Percentiles rank a stretch among this genome's conserved stretches.
Conservation (phyloP, 2,888 invertebrate genomes). For the Nephrotoma guestfalica region DNA sequence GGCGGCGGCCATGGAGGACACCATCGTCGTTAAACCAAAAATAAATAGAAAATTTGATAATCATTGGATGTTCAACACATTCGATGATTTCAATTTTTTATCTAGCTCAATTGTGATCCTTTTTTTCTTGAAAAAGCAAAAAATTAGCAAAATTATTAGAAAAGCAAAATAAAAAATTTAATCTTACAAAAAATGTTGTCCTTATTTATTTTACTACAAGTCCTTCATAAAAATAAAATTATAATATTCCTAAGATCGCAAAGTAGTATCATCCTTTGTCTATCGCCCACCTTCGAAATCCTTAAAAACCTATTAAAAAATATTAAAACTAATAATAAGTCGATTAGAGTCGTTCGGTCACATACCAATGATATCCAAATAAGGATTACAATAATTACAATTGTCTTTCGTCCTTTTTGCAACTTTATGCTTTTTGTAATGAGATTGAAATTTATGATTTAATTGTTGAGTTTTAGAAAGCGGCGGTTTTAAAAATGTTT, state of each 20-base stretch:
- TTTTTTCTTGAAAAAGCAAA: not conserved
- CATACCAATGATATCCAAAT: not conserved
- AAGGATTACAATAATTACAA: not conserved
- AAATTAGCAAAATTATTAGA: not conserved
- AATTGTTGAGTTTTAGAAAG: not conserved
- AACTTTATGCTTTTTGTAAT: slow-evolving; percentile 6
- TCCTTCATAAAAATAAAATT: not conserved
- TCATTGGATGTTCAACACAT: not conserved
- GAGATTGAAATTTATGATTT: not conserved
- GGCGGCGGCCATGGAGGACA: not conserved
- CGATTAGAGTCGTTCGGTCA: not conserved
- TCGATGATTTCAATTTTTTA: not conserved
- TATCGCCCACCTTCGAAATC: not conserved
- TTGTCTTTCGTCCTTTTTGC: slow-evolving; percentile 2
- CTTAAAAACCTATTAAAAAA: slow-evolving; percentile 2
- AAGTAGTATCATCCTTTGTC: not conserved
- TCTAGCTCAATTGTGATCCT: slow-evolving; percentile 2
- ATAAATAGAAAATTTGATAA: not conserved
- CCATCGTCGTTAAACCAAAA: not conserved
- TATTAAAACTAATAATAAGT: slow-evolving; percentile 3
- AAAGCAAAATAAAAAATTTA: slow-evolving; percentile 2
- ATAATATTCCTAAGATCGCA: not conserved
- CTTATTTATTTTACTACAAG: not conserved
- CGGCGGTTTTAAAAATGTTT: not conserved
- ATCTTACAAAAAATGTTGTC: not conserved